A percentile compares a stretch with the other conserved stretches of the same genome.
These are phyloP conservation scores for Sceloporus undulatus DNA, from an alignment of 2,113 vertebrate species.

Conservation along the genomic window DNA sequence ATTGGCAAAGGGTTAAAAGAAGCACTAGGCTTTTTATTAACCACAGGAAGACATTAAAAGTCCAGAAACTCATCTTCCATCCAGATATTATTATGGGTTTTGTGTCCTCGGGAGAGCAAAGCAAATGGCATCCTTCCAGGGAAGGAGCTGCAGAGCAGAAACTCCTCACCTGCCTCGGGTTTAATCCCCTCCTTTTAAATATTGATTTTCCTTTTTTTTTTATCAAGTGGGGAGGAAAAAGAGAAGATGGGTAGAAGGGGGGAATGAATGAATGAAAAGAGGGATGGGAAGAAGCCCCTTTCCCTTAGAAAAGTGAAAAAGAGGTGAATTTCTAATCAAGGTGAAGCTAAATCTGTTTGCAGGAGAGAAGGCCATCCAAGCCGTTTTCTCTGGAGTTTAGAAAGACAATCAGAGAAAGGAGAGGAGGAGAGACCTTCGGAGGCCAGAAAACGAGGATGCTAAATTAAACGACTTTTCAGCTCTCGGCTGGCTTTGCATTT, in stretches of 20 bases:
- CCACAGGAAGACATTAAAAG: fast-evolving
- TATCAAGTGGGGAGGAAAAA: conserved; percentile 5
- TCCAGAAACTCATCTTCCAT: not conserved
- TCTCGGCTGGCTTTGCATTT: not conserved
- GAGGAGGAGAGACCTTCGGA: not conserved
- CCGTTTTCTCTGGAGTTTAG: not conserved
- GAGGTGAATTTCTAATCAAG: conserved; percentile 24
- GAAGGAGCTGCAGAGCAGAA: conserved; percentile 8
- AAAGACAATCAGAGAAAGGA: conserved; percentile 2
- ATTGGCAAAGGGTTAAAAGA: not conserved
- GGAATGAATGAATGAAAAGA: too few species aligned
- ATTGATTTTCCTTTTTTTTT: conserved; percentile 29
- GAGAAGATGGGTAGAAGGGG: not conserved
- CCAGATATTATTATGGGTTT: not conserved
- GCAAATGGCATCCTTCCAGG: not conserved
- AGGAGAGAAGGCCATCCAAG: not conserved
- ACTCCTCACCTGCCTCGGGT: conserved; percentile 11
- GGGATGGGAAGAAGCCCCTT: too few species aligned
- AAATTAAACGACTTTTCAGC: not conserved
- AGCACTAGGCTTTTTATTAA: not conserved
- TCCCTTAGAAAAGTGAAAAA: not conserved
- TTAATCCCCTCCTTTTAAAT: conserved; percentile 4
- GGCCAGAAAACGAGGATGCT: not conserved
- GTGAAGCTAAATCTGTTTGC: not conserved
- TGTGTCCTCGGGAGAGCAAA: conserved; percentile 4